Base-by-base conservation (phyloP, 2,113 vertebrate genomes). In the Scalopus aquaticus region DNA sequence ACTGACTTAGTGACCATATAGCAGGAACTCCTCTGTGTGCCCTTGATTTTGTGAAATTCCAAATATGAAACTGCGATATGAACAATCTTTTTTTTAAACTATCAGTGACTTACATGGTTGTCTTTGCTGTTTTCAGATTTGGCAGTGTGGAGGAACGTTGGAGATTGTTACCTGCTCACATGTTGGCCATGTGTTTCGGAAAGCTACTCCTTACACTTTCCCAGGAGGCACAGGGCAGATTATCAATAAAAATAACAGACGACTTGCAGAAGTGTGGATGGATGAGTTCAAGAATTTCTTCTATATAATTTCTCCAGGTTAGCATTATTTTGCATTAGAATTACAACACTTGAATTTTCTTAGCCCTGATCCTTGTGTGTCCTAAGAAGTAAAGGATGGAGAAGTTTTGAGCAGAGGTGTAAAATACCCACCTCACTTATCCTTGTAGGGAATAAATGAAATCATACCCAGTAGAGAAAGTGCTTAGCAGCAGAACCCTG, bases 221-320 rank as follows among this genome's bases (percentile, higher is more conserved):
- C 99, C 99, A 0, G 99, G 99, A 96, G 99, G 99, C 84, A 99
- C 99, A 0, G 99, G 99, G 11, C 99, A 99, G 98, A 99, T 99
- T 96, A 99, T 99, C 97, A 99, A 99, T 98, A 99, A 99, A 98
- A 99, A 99, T 95, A 99, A 99, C 98, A 98, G 99, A 2, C 98
- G 99, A 22, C 99, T 99, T 81, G 99, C 99, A 88, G 99, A 99
- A 98, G 99, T 99, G 79, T 99, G 99, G 99, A 99, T 99, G 99
- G 99, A 99, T 93, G 99, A 99, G 96, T 99, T 99, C 97, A 99
- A 99, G 98, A 99, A 99, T 97, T 99, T 99, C 96, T 99, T 99
- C 98, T 99, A 99, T 94, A 99, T 99, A 95, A 99, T 99, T 98
- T 99, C 99, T 94, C 99, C 99, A 96, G 99, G 99, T 99, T 93